Conservation (phyloP, 2,113 vertebrate species). For the Panurus biarmicus region DNA sequence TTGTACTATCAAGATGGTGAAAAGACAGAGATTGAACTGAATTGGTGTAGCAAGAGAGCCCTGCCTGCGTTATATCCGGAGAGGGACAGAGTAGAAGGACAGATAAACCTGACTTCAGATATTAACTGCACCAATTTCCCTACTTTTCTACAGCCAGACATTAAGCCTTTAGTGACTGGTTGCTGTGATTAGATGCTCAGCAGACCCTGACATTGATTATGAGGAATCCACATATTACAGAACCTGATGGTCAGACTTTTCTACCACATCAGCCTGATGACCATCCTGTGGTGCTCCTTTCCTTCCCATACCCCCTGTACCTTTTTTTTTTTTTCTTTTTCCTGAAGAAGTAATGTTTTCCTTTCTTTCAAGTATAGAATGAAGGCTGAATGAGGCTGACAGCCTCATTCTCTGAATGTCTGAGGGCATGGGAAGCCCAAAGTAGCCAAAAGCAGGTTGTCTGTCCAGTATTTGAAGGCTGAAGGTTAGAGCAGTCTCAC, state of each 20-base stretch:
- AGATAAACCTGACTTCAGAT: background rate
- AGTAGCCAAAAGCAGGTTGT: background rate
- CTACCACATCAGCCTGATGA: background rate
- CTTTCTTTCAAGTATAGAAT: background rate
- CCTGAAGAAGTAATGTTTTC: background rate
- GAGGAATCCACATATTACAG: background rate
- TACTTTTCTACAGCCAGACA: background rate
- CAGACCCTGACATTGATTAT: background rate
- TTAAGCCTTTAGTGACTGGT: background rate
- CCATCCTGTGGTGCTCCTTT: background rate
- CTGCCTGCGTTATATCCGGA: background rate
- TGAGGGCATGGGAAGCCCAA: background rate
- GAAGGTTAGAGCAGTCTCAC: background rate
- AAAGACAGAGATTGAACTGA: background rate
- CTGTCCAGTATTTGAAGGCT: background rate
- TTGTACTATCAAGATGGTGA: background rate
- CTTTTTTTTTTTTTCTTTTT: background rate
- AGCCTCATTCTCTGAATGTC: background rate
- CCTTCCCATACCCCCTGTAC: fast-evolving
- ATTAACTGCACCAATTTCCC: background rate
- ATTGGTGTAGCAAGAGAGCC: background rate
- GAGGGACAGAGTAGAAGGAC: background rate
- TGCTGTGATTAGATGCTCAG: background rate
- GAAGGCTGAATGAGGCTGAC: background rate
- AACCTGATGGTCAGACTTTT: background rate